phyloP scores from a whole-genome alignment of 2,797 vertebrate genomes.

The Monodelphis domestica region DNA sequence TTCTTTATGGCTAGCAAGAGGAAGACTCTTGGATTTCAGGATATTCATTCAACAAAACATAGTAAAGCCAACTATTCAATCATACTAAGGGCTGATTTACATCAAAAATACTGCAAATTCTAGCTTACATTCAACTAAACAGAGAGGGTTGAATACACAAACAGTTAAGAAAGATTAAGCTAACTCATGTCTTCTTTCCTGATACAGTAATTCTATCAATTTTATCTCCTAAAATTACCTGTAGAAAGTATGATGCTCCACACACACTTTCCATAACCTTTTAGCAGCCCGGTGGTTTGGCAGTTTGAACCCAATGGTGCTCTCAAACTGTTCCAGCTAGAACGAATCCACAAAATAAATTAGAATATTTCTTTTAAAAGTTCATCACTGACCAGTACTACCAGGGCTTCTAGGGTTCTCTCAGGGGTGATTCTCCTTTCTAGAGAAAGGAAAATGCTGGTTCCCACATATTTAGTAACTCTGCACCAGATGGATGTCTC shows the following conservation, averaged over 20 bases:
- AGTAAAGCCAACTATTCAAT: not conserved
- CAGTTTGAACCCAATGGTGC: conserved; percentile 98
- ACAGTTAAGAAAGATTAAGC: not conserved
- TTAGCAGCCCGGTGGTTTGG: conserved; percentile 97
- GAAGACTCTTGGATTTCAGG: not conserved
- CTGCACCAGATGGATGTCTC: conserved; percentile 13
- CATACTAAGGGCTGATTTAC: not conserved
- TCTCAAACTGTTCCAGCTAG: conserved; percentile 98
- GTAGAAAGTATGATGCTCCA: conserved; percentile 99
- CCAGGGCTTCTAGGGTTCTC: conserved; percentile 47
- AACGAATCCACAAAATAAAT: conserved; percentile 78
- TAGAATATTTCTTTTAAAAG: conserved; percentile 63
- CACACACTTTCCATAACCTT: conserved; percentile 97
- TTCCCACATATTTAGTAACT: conserved; percentile 62
- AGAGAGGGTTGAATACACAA: not conserved
- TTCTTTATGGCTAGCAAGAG: not conserved
- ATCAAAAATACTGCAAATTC: not conserved
- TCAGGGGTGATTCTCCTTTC: conserved; percentile 47
- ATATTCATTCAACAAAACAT: not conserved
- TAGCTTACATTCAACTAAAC: not conserved
- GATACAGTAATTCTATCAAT: not conserved
- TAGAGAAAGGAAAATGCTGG: not conserved
- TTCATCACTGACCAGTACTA: conserved; percentile 40
- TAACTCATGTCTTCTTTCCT: not conserved
- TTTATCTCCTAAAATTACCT: conserved; percentile 86